phyloP scores from a whole-genome alignment of 1,140 invertebrate genomes.

The Brachionus plicatilis region DNA sequence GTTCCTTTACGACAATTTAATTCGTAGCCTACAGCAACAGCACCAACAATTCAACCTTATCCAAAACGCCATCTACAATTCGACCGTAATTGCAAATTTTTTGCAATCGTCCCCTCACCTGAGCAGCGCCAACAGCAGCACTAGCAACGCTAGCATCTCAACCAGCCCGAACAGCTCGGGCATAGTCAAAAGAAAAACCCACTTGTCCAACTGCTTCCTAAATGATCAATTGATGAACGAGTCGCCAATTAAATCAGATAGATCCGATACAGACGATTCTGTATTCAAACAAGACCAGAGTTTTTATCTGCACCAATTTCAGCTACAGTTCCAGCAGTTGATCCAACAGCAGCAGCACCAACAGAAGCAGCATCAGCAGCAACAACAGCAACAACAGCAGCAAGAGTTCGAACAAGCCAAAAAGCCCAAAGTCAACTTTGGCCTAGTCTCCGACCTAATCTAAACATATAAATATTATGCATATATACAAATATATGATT shows the following conservation, averaged over 20 bases:
- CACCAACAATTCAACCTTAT: conserved; percentile 11
- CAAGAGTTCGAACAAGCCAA: background rate
- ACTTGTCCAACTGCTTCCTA: conserved; percentile 7
- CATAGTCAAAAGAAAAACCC: background rate
- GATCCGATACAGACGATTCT: conserved; percentile 22
- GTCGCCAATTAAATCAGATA: background rate
- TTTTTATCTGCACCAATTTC: background rate
- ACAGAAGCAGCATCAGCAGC: background rate
- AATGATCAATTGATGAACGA: background rate
- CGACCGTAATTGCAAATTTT: conserved; percentile 33
- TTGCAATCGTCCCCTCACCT: background rate
- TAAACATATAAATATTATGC: conserved; percentile 5
- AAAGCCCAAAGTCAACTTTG: conserved; percentile 17
- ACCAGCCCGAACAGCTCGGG: background rate
- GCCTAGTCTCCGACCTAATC: background rate
- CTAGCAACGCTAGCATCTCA: background rate
- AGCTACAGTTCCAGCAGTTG: background rate
- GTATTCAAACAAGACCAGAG: background rate
- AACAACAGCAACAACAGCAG: background rate
- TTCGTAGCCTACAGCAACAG: conserved; percentile 11
- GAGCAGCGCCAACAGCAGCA: background rate
- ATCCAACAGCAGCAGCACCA: background rate
- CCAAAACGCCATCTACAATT: conserved; percentile 29
- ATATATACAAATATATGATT: background rate
- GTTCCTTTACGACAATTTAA: background rate